phyloP scores from a whole-genome alignment of 2,113 vertebrate species.

The Motacilla alba region DNA sequence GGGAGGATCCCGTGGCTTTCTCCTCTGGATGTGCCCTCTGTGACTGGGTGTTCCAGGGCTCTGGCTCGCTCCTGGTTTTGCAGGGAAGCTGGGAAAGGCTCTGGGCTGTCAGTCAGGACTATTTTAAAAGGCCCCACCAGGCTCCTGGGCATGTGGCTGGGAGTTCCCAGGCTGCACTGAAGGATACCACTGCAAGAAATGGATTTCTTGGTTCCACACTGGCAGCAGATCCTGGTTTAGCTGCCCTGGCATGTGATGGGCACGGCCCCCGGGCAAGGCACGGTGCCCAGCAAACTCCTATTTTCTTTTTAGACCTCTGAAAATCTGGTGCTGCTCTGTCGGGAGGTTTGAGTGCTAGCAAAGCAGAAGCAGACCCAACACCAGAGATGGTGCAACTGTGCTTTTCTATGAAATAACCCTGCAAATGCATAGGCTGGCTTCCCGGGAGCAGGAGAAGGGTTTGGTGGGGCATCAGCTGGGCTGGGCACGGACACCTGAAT shows the following conservation, averaged over 20 bases:
- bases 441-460: not conserved
- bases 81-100: not conserved
- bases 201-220: not conserved
- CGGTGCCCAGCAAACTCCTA: not conserved
- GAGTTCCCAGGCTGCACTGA: not conserved
- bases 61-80: not conserved
- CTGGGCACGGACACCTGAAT: not conserved
- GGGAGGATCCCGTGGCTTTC: conserved; percentile 13
- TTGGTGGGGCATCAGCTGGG: not conserved
- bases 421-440: not conserved
- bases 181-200: not conserved
- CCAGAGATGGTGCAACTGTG: not conserved
- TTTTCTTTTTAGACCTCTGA: not conserved
- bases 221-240: not conserved
- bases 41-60: conserved; percentile 5
- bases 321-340: not conserved
- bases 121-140: not conserved
- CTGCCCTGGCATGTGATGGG: not conserved
- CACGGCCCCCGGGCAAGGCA: not conserved
- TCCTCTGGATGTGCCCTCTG: not conserved
- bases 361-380: not conserved
- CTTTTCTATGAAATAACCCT: not conserved
- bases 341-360: not conserved
- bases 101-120: not conserved
- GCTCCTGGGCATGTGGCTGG: not conserved